Base-by-base conservation (phyloP, 23 tunicate species). In the Diplosoma virens region DNA sequence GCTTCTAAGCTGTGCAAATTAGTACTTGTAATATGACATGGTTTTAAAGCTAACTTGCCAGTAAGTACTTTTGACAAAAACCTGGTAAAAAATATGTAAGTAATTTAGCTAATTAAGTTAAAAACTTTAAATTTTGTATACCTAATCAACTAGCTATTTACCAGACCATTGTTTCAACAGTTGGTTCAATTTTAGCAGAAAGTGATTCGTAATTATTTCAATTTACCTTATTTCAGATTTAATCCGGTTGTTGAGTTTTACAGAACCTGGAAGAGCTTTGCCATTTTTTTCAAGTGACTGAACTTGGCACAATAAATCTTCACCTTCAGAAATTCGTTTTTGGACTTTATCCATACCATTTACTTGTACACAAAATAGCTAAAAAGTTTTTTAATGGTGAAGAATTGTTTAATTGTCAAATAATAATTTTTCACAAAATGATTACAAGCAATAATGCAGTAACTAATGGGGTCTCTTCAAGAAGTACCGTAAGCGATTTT, bases 1-100 rank as follows among this genome's bases (percentile, higher is more conserved):
- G 88, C 77, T 70, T 71, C 36, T 32, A 89, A 55, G 72, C 87
- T 89, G 33, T 58, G 72, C 24, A 89, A 79, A 33, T 89, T 89
- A 32, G 96, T 34, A 78, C 96, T 89, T 41, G 35, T 77, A 32
- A 89, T 23, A 72, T 89, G 81, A 77, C 82, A 80, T 24, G 85
- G 71, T 37, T 89, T 82, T 55, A 82, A 71, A n/a, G 30, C 79
- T 28, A 78, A 33, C 61, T 45, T 78, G 50, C 88, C 96, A 71
- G 1, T 58, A n/a, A n/a, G 20, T 1, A 89, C 14, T 67, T 83
- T 83, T 0, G 70, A 4, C 35, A 89, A 41, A 61, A 89, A 89
- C 32, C 83, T 72, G 27, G 37, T 3, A 68, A 32, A 9, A 64
- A 25, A 25, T 20, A 29, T 6, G 37, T 64, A 25, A 46, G 14